Base-by-base conservation (phyloP, 1,140 invertebrate genomes). In the Cyrtorhinus lividipennis region DNA sequence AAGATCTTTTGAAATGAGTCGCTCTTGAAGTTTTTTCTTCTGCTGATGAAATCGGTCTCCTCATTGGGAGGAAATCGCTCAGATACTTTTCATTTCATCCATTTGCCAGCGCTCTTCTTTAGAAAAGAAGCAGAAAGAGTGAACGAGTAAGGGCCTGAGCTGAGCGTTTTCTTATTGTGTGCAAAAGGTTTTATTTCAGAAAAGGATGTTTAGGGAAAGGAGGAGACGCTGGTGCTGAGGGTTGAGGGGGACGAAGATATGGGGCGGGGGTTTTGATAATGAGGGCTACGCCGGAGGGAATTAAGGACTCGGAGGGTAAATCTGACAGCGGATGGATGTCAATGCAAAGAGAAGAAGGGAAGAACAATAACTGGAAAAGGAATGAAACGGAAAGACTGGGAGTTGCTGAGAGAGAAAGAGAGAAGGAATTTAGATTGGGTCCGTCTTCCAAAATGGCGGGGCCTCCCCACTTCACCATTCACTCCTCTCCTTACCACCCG, bases 401-500 rank as follows among this genome's bases (percentile, higher is more conserved):
- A n/a, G n/a, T n/a, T n/a, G n/a, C n/a, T n/a, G n/a, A n/a, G 64
- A 65, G 30, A 53, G 30, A 64, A 46, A 62, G 25, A 59, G 65
- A 62, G 56, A 20, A 23, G 57, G 65, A 66, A 66, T 66, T 66
- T 66, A 66, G 65, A 66, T 66, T 63, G 65, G 65, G 65, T 66
- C 61, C 56, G 59, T 65, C 59, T 62, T 27, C 60, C 64, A 57
- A 56, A 60, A 56, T 59, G 66, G 26, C 30, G 65, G 63, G 66
- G 63, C 30, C 48, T 24, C 53, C 23, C 53, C 53, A 18, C 53
- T 38, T 38, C 30, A 30, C n/a, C n/a, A n/a, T n/a, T n/a, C n/a
- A n/a, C n/a, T n/a, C n/a, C n/a, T n/a, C n/a, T n/a, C n/a, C n/a
- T n/a, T n/a, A n/a, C n/a, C n/a, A n/a, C n/a, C n/a, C n/a, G n/a